These are phyloP conservation scores for Lagenorhynchus albirostris DNA, from an alignment of 2,113 vertebrate genomes.

Conservation along the genomic window DNA sequence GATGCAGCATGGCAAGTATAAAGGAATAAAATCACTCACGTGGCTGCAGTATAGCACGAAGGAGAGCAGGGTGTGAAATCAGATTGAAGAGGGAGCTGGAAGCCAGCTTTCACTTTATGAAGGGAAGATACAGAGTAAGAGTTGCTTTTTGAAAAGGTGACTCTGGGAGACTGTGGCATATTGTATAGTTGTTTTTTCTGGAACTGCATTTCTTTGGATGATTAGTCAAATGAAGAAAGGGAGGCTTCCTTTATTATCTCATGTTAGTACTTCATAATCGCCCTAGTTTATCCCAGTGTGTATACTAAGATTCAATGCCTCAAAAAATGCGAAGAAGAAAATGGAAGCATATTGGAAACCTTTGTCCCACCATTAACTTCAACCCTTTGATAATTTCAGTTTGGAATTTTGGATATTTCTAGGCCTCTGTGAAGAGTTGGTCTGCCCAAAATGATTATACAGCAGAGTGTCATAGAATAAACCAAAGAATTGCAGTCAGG, in stretches of 20 bases:
- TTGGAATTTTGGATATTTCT: background rate
- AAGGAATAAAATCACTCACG: background rate
- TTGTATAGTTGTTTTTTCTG: background rate
- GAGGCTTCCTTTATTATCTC: background rate
- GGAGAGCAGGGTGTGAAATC: background rate
- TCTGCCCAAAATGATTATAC: background rate
- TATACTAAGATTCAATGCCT: background rate
- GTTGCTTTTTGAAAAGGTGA: background rate
- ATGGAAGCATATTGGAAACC: fast-evolving
- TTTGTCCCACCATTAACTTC: background rate
- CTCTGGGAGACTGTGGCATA: background rate
- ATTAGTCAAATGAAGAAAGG: background rate
- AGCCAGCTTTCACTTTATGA: background rate
- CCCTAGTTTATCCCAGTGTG: background rate
- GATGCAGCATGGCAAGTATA: background rate
- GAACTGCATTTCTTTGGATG: background rate
- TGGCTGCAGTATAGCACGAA: background rate
- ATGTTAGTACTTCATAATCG: background rate
- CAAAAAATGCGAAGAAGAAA: background rate
- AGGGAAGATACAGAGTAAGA: background rate
- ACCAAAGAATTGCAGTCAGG: background rate
- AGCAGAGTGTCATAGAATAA: background rate
- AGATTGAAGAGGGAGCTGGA: background rate
- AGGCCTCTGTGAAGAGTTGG: background rate
- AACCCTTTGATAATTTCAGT: background rate